Base-by-base conservation (phyloP, 92 coral and sea anemone species). In the Zoanthus gigantus region DNA sequence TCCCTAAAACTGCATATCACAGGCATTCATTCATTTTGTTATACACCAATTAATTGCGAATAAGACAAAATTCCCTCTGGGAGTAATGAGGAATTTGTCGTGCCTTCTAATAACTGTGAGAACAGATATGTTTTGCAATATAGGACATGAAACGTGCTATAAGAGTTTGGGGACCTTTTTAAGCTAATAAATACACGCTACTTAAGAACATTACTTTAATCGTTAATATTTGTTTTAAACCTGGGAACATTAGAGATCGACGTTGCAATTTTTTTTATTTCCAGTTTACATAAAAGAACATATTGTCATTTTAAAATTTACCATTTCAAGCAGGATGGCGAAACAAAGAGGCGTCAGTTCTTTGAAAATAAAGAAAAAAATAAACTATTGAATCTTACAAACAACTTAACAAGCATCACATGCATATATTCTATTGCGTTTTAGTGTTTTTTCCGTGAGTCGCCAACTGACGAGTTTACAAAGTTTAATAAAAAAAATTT, bases 131-230 rank as follows among this genome's bases (percentile, higher is more conserved):
- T 78, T 42, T 78, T 56, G 34, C 50, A 78, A 11, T 32, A 34
- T 80, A 46, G 23, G 13, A 17, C 60, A 46, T 81, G 74, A 66
- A 81, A 66, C 63, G 58, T 23, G 74, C 75, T 66, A n/a, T 30
- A 16, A 53, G 44, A 37, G 14, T n/a, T 61, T 7, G 7, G 18
- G 53, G 8, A 1, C 54, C 45, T 81, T 81, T 81, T 30, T 23
- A 17, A 65, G 85, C 37, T 79, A 32, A 42, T 60, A 61, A 65
- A 44, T 80, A 65, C 10, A 65, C 85, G 17, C 31, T 9, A 52
- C 50, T 79, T 79, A 60, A 58, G 56, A 60, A 66, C 74, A 44
- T 47, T 17, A 48, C 31, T 67, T n/a, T 12, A 60, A 47, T 37
- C 52, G 48, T 60, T 61, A 60, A 61, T 6, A 65, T 37, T 58